These are phyloP conservation scores for Oncorhynchus tshawytscha DNA, from an alignment of 2,113 vertebrate genomes.

Conservation along the genomic window DNA sequence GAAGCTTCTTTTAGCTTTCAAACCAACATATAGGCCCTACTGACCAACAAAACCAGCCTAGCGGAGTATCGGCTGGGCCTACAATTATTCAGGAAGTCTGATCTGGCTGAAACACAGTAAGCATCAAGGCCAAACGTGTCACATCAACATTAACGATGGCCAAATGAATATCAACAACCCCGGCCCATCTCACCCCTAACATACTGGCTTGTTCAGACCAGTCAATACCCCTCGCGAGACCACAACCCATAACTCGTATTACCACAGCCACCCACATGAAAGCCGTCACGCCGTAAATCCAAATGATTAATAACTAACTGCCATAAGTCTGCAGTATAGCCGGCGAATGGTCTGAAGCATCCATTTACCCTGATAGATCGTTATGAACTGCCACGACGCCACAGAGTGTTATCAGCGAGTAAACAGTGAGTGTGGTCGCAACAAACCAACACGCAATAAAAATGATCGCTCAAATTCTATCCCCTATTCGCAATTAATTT, in stretches of 20 bases:
- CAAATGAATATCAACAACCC: neutral
- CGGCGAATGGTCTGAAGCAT: neutral
- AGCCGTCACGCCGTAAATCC: slow-evolving; percentile 29
- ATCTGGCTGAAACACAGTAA: too few relatives aligned
- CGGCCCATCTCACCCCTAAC: slow-evolving; percentile 4
- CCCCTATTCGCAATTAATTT: too few relatives aligned
- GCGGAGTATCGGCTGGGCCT: too few relatives aligned
- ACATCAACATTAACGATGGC: slow-evolving; percentile 9
- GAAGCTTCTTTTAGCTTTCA: too few relatives aligned
- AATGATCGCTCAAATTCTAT: too few relatives aligned
- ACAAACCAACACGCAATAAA: neutral
- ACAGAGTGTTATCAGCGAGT: neutral
- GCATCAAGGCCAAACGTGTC: too few relatives aligned
- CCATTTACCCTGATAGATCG: neutral
- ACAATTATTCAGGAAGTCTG: too few relatives aligned
- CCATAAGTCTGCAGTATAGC: slow-evolving; percentile 15
- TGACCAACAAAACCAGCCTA: too few relatives aligned
- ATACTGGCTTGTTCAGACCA: slow-evolving; percentile 18
- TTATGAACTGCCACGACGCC: too few relatives aligned
- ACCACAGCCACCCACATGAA: slow-evolving; percentile 5
- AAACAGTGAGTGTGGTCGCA: neutral
- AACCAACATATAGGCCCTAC: too few relatives aligned
- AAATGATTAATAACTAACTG: neutral
- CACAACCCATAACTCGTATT: slow-evolving; percentile 39
- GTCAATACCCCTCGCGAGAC: slow-evolving; percentile 33